These are phyloP conservation scores for Cyprinus carpio DNA, from an alignment of 2,113 vertebrate species.

Conservation along the genomic window DNA sequence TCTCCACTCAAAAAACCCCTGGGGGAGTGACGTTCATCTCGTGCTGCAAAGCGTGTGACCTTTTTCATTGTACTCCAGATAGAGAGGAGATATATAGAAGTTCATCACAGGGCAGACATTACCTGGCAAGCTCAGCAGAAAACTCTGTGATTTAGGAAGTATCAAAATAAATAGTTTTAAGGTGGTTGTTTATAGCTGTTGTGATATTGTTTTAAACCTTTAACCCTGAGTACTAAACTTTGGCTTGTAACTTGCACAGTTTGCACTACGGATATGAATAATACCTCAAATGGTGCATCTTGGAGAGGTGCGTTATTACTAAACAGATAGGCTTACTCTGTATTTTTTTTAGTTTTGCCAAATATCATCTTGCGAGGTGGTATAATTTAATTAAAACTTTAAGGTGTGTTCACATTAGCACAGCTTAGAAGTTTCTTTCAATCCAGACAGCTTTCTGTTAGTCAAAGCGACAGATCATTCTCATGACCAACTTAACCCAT, in stretches of 20 bases:
- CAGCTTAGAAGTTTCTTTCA: neutral
- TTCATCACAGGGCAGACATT: neutral
- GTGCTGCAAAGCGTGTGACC: neutral
- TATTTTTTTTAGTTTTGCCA: neutral
- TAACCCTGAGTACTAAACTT: neutral
- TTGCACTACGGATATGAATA: neutral
- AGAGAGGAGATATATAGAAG: neutral
- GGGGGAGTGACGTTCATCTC: neutral
- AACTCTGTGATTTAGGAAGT: neutral
- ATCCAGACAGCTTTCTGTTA: too few species aligned
- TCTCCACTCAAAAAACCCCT: constrained; percentile 6
- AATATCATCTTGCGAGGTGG: neutral
- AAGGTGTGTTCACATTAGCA: neutral
- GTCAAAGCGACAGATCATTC: neutral
- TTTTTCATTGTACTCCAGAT: constrained; percentile 6
- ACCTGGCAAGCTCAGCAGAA: constrained; percentile 7
- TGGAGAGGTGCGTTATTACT: neutral
- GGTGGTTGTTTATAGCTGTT: neutral
- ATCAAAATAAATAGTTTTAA: neutral
- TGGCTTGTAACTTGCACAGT: neutral
- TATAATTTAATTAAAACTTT: neutral
- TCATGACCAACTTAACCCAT: neutral
- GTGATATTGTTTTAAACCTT: neutral
- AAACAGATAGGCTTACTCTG: neutral
- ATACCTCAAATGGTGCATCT: neutral